Base-by-base conservation (phyloP, 2,797 vertebrate genomes). In the Orientallactaga sibirica region DNA sequence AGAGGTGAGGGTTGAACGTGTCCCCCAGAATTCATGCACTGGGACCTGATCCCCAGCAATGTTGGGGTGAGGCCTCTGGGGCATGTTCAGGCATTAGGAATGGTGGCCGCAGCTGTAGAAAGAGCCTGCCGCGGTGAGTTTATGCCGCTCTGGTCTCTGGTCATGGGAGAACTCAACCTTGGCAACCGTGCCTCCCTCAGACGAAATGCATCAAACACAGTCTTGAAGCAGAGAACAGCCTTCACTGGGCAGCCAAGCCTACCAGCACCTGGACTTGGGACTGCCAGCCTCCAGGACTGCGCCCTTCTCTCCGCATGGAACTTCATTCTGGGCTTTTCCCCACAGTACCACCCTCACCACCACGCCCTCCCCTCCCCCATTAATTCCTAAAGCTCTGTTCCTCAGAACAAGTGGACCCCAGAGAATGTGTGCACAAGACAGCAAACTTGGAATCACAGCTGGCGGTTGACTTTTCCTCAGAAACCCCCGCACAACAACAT, bases 341-440 rank as follows among this genome's bases (percentile, higher is more conserved):
- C 1, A 48, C 48, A 48, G 48, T 48, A 48, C 5, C 48, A 7
- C 48, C 48, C 48, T 48, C 10, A 48, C 48, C 48, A 2, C 71
- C 8, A 67, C 9, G 33, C 33, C 33, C 33, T 37, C 33, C 33
- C 33, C 33, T 37, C 24, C 43, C 29, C 19, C 14, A 55, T 55
- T 12, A 55, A 55, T 9, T 15, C 55, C 55, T 55, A 55, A 55
- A 55, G 25, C 25, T 27, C 66, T 67, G 66, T 7, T 20, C 25
- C 25, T 67, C 66, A 67, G 66, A 67, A 9, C 11, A 67, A 67
- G 66, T 12, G 4, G 14, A 24, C 1, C 0, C 8, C 3, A 18
- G 76, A 58, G 19, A 33, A 24, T 4, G 3, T 1, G 3, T 14
- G 66, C 19, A 41, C 27, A 0, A 1, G 2, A 58, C n/a, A 37